Evolutionary conservation across 2,888 invertebrate genomes (phyloP), one percentile per base, ranked within the genome.

Genomic region (Eudasyphora cyanicolor): DNA sequence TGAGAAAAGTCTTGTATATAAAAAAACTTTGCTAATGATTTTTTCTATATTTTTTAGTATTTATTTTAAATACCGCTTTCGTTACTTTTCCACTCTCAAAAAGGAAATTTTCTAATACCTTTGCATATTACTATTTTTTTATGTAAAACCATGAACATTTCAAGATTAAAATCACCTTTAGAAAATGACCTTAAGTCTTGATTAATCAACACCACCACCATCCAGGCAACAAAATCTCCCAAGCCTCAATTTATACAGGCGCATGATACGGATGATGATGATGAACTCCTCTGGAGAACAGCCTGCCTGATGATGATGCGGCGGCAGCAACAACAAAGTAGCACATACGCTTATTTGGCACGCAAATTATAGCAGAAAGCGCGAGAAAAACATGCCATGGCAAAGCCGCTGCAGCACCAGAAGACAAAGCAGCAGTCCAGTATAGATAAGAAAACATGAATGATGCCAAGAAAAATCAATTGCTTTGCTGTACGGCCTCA

Each of bases 311-410:
- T 12, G 24, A 10, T 10, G 6, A 49, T 27, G 14, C 27, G 14
- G 17, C 69, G 42, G 62, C 10, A 10, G 12, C 45, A 42, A 79
- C 77, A 71, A 75, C 84, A 81, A 84, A 84, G 84, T 84, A 84
- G 84, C 84, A 81, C 84, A 84, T 78, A 84, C 84, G 78, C 75
- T 84, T 81, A 84, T 84, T 84, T 78, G 84, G 76, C 81, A 81
- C 81, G 84, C 84, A 84, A 84, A 84, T 84, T 81, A 84, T 73
- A 76, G 24, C 27, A 32, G 29, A 51, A 35, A 60, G 21, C 54
- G 17, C 45, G 17, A 32, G 35, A 17, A 45, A 69, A 35, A 54
- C 19, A 51, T 49, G 67, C 19, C 57, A 62, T 29, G 27, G 27
- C 42, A 24, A 14, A 12, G 32, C n/a, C 6, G 54, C 12, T n/a